Conservation (phyloP, 2,797 vertebrate species). For the Coranthus polyacanthus region DNA sequence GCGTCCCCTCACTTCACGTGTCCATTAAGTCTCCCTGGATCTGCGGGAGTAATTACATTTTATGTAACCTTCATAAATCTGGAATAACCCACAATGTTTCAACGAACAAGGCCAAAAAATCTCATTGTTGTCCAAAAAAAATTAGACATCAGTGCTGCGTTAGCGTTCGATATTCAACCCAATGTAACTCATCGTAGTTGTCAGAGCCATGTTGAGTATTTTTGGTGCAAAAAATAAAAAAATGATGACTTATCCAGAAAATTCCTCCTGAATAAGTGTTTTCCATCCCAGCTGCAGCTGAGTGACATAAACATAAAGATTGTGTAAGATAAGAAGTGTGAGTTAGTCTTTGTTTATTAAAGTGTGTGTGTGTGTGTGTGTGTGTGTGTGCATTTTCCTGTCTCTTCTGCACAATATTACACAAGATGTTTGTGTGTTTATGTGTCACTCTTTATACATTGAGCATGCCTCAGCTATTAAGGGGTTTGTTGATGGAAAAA, state of each 20-base stretch:
- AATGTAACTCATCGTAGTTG: background rate
- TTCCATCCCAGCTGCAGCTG: constrained; percentile 23
- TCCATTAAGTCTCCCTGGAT: constrained; percentile 72
- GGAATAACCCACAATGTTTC: constrained; percentile 60
- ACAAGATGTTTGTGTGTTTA: constrained; percentile 30
- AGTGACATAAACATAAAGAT: constrained; percentile 22
- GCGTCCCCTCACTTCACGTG: constrained; percentile 29
- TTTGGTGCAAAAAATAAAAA: constrained; percentile 8
- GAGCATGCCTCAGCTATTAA: constrained; percentile 19
- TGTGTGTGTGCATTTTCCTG: constrained; percentile 15
- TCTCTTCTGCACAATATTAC: constrained; percentile 17
- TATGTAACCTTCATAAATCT: constrained; percentile 75
- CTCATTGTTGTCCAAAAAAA: background rate
- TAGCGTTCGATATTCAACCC: background rate
- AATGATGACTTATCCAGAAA: constrained; percentile 14
- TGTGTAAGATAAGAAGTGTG: constrained; percentile 30
- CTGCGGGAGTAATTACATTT: constrained; percentile 70
- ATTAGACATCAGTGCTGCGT: background rate
- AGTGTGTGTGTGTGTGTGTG: constrained; percentile 20
- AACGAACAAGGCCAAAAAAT: constrained; percentile 44
- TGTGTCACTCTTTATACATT: constrained; percentile 14
- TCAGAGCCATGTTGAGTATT: background rate
- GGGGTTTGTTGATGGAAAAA: constrained; percentile 60
- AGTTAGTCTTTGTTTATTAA: constrained; percentile 16
- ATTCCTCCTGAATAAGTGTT: constrained; percentile 26